Evolutionary conservation across 2,888 invertebrate genomes (phyloP).

Genomic region (Petrolisthes cinctipes): DNA sequence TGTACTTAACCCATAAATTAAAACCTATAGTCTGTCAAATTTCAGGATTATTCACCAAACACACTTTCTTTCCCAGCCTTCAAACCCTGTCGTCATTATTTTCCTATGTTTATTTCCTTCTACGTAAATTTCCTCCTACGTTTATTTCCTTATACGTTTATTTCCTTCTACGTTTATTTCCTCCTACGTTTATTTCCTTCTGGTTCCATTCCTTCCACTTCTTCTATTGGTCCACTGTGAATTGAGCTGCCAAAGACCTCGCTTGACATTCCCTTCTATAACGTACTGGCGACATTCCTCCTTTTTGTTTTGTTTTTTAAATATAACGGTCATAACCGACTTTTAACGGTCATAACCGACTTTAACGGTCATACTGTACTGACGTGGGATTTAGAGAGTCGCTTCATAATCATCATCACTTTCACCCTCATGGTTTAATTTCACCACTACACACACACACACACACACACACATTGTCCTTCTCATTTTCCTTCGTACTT

Average conservation of each 20-base stretch:
- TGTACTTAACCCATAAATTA: too few species aligned
- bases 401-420: background rate
- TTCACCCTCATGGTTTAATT: background rate
- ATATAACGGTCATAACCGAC: too few species aligned
- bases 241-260: background rate
- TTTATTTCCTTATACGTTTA: too few species aligned
- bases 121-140: background rate
- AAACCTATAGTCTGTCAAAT: too few species aligned
- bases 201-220: too few species aligned
- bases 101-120: background rate
- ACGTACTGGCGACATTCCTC: conserved; percentile 7
- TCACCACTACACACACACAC: background rate
- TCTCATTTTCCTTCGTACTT: background rate
- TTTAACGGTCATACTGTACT: too few species aligned
- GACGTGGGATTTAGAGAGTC: background rate
- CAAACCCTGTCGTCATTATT: background rate
- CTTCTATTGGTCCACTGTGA: background rate
- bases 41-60: background rate
- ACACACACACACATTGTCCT: too few species aligned
- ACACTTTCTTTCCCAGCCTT: background rate
- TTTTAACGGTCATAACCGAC: too few species aligned
- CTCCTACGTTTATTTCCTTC: too few species aligned
- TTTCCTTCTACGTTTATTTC: too few species aligned
- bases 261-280: background rate
- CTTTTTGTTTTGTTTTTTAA: background rate